phyloP scores from a whole-genome alignment of 23 tunicate genomes.

The Ascidia mentula region DNA sequence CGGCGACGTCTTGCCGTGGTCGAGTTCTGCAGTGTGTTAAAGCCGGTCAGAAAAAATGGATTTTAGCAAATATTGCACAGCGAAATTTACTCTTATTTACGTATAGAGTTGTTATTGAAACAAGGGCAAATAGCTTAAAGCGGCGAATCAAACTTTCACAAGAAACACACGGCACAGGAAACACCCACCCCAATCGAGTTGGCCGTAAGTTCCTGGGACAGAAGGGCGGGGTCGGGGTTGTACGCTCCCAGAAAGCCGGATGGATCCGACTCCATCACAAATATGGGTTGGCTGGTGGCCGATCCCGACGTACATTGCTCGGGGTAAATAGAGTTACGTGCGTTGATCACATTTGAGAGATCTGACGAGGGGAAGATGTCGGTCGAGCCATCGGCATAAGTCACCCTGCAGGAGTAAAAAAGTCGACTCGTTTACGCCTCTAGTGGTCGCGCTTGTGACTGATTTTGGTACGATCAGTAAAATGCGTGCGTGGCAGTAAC shows the following conservation, averaged over 20 bases:
- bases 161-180: too few species aligned
- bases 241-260: constrained; percentile 72
- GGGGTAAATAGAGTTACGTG: constrained; percentile 37
- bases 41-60: too few species aligned
- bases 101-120: too few species aligned
- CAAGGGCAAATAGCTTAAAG: too few species aligned
- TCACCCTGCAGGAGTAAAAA: constrained; percentile 62
- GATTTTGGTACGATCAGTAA: too few species aligned
- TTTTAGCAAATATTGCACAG: too few species aligned
- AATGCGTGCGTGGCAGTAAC: too few species aligned
- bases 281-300: constrained; percentile 50
- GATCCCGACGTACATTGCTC: constrained; percentile 78
- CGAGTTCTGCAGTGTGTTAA: background rate
- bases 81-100: too few species aligned
- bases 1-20: constrained; percentile 27
- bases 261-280: constrained; percentile 40
- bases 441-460: too few species aligned
- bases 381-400: constrained; percentile 33
- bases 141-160: too few species aligned
- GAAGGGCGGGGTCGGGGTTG: constrained; percentile 54
- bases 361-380: constrained; percentile 36
- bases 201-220: background rate
- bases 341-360: constrained; percentile 61
- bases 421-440: too few species aligned
- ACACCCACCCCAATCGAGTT: too few species aligned